Conservation (phyloP, 2,888 invertebrate genomes). For the Heliconius ethilla region DNA sequence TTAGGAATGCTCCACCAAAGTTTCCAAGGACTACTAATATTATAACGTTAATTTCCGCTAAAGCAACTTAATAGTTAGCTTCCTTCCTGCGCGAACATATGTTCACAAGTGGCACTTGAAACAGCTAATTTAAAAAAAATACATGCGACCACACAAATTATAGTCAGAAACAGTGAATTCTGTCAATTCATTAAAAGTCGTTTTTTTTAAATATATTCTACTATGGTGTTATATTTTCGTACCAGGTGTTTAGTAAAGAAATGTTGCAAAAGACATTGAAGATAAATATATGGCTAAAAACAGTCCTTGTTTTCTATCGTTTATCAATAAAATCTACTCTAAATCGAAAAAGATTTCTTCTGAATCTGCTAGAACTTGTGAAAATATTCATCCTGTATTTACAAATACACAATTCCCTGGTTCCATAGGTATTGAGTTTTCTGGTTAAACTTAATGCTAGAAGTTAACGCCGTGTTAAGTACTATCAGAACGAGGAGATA, state of each 20-base stretch:
- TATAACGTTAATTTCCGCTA: slow-evolving; percentile 28
- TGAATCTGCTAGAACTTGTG: not conserved
- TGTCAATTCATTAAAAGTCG: not conserved
- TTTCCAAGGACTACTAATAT: not conserved
- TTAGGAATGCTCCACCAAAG: not conserved
- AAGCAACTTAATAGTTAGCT: slow-evolving; percentile 41
- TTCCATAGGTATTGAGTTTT: not conserved
- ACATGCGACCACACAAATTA: not conserved
- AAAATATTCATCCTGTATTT: not conserved
- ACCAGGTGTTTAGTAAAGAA: no score
- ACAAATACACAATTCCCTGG: not conserved
- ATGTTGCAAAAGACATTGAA: not conserved
- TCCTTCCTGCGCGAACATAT: slow-evolving; percentile 45
- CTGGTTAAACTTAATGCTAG: not conserved
- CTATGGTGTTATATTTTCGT: not conserved
- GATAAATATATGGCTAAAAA: not conserved
- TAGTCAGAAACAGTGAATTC: not conserved
- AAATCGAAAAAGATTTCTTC: not conserved
- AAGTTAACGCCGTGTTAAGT: not conserved
- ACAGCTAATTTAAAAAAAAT: slow-evolving; percentile 1
- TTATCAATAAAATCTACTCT: not conserved
- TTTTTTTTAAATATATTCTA: not conserved
- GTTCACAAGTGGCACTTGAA: slow-evolving; percentile 37
- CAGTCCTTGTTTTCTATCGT: not conserved
- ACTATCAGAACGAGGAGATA: no score